A percentile compares a stretch with the other conserved stretches of the same genome.
These are phyloP conservation scores for Cololabis saira DNA, from an alignment of 2,113 vertebrate species.

Conservation along the genomic window DNA sequence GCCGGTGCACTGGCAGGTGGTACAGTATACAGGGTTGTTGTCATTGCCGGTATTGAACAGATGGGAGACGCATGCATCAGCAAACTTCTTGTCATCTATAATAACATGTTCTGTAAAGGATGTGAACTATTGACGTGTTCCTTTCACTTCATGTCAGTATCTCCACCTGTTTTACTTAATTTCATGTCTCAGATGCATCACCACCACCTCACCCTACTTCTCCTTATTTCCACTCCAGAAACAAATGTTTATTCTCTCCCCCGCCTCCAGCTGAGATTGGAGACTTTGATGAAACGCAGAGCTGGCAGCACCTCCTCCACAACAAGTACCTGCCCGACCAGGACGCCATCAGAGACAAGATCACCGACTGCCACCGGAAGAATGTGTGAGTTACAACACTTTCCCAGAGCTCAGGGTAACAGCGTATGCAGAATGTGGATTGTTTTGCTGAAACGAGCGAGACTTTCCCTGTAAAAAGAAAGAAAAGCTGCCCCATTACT, in stretches of 20 bases:
- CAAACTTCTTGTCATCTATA: constrained; percentile 6
- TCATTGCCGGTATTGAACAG: constrained; percentile 32
- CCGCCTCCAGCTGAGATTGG: constrained; percentile 89
- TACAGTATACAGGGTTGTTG: constrained; percentile 10
- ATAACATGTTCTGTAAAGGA: background rate
- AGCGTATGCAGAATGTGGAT: too few species aligned
- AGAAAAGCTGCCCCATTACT: too few species aligned
- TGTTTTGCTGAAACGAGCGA: too few species aligned
- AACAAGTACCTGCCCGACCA: constrained; percentile 95
- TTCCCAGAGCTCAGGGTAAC: background rate
- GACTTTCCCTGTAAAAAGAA: too few species aligned
- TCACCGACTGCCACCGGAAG: constrained; percentile 82
- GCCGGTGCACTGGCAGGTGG: constrained; percentile 16
- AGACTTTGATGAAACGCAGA: constrained; percentile 92
- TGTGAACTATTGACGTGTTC: background rate
- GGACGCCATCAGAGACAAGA: constrained; percentile 92
- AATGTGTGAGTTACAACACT: constrained; percentile 65
- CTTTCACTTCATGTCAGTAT: background rate
- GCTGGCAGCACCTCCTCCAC: constrained; percentile 93
- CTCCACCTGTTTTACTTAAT: constrained; percentile 6
- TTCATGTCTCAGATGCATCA: background rate
- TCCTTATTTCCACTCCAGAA: background rate
- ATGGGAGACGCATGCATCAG: constrained; percentile 29
- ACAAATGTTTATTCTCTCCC: constrained; percentile 15
- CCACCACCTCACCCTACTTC: background rate